A percentile compares a stretch with the other conserved stretches of the same genome.
phyloP scores from a whole-genome alignment of 1,140 invertebrate genomes.

The Asbolus verrucosus region DNA sequence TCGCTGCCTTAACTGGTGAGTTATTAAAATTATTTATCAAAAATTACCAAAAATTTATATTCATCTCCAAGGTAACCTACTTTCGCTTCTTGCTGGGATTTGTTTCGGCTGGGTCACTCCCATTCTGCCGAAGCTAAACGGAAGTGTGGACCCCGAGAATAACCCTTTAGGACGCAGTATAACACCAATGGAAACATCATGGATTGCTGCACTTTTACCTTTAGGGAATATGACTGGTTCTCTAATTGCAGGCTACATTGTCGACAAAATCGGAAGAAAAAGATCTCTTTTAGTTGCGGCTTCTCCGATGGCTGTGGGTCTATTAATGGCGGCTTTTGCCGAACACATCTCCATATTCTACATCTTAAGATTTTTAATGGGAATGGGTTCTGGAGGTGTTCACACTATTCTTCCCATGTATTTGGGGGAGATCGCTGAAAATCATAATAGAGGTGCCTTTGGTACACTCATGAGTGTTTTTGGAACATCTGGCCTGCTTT shows the following conservation, averaged over 20 bases:
- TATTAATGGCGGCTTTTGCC: constrained; percentile 64
- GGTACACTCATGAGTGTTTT: constrained; percentile 75
- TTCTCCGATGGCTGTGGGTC: constrained; percentile 63
- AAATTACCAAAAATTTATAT: no score
- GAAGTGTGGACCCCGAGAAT: constrained; percentile 39
- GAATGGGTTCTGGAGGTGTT: constrained; percentile 65
- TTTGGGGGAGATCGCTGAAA: constrained; percentile 67
- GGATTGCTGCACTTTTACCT: constrained; percentile 84
- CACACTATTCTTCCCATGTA: constrained; percentile 68
- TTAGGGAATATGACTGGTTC: constrained; percentile 75
- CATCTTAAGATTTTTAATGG: constrained; percentile 65
- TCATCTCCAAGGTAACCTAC: no score
- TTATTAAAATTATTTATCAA: no score
- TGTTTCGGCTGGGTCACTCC: constrained; percentile 66
- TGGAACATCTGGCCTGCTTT: constrained; percentile 50
- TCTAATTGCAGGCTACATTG: constrained; percentile 58
- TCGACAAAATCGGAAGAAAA: constrained; percentile 66
- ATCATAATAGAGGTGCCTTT: constrained; percentile 53
- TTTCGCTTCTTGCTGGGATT: no score
- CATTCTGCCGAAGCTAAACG: constrained; percentile 25
- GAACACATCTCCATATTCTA: constrained; percentile 61
- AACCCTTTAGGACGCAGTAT: constrained; percentile 62
- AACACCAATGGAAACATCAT: constrained; percentile 73
- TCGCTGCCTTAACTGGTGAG: no score
- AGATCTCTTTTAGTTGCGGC: constrained; percentile 62